Evolutionary conservation across 2,113 vertebrate genomes (phyloP).

Genomic region (Oceanodroma tethys): DNA sequence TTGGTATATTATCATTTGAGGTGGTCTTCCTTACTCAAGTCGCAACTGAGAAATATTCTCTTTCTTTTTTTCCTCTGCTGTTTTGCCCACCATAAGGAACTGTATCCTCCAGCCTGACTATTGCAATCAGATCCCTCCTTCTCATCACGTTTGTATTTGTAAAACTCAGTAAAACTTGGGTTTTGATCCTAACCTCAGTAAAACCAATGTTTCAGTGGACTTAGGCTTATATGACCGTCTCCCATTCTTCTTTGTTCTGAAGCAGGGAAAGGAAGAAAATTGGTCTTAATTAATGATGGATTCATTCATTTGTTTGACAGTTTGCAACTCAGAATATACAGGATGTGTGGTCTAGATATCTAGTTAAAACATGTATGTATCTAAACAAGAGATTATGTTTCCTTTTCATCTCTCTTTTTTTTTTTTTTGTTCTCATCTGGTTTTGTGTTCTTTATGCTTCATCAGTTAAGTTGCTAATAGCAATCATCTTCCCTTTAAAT

Average conservation of each 20-base stretch:
- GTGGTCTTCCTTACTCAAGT: not conserved
- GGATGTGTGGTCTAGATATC: not conserved
- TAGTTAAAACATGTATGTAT: not conserved
- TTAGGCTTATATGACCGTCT: not conserved
- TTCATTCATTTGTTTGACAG: not conserved
- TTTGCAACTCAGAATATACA: not conserved
- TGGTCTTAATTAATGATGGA: not conserved
- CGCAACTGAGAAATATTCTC: not conserved
- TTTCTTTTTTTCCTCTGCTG: not conserved
- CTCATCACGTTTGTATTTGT: not conserved
- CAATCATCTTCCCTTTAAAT: not conserved
- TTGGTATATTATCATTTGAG: not conserved
- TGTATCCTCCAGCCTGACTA: not conserved
- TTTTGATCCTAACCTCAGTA: not conserved
- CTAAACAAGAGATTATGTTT: not conserved
- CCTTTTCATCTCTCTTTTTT: not conserved
- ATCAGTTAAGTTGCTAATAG: not conserved
- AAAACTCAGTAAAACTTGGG: not conserved
- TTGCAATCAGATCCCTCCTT: not conserved
- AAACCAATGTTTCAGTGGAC: not conserved
- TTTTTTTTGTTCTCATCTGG: not conserved
- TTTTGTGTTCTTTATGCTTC: not conserved
- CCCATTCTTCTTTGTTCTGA: not conserved
- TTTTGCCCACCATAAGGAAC: not conserved
- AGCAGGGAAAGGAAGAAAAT: not conserved